Base-by-base conservation (phyloP, 30 jellyfish, hydroid and myxozoan species). In the Pelagia noctiluca region DNA sequence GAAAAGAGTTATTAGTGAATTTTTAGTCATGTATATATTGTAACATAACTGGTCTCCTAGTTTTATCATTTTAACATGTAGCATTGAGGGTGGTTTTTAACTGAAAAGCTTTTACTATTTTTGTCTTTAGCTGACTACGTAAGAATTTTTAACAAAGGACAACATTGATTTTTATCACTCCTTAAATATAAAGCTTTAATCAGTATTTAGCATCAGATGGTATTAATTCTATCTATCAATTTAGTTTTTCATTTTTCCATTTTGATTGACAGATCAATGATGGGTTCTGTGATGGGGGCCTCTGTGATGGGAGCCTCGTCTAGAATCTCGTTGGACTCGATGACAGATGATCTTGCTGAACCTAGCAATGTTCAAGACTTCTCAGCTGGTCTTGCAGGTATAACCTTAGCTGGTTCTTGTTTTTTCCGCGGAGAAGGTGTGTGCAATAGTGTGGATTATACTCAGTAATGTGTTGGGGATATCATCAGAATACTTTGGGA, bases 211-310 rank as follows among this genome's bases (percentile, higher is more conserved):
- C n/a, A n/a, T n/a, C n/a, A n/a, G n/a, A n/a, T n/a, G n/a, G n/a
- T 8, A 42, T 42, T 16, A 42, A 42, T 16, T 42, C 12, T 42
- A 42, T 16, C 16, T 42, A 42, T 16, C 57, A 5, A 8, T 5
- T 42, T 42, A 5, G 16, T 42, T 42, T 42, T 42, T 5, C 16
- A 5, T 52, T 57, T 66, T 2, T 5, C 23, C 13, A 24, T 50
- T 70, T 24, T 42, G 16, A 38, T 29, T 70, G 16, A 18, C 35
- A 94, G 99, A 71, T 94, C 99, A 28, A 88, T 94, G 82, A 78
- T 83, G 95, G 96, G 99, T 35, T 94, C 99, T 23, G 76, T 88
- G 89, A 64, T 88, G 71, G 98, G 97, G 10, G 89, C n/a, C n/a
- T 94, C 99, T 23, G 76, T 88, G 89, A 64, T 88, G 71, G 98